Evolutionary conservation across 2,888 invertebrate species (phyloP).

Genomic region (Herminia tarsipennalis): DNA sequence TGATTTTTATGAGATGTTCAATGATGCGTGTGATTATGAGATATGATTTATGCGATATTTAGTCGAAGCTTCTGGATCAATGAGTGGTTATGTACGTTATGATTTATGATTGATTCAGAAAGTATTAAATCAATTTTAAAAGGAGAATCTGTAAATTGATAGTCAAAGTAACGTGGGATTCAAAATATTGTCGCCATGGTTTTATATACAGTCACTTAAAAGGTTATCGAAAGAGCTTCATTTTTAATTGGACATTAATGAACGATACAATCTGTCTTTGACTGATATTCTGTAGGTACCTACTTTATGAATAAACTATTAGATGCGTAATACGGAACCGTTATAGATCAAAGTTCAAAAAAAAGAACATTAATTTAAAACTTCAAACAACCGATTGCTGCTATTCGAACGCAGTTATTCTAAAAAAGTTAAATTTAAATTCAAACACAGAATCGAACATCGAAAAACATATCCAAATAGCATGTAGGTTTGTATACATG

Average conservation of each 20-base stretch:
- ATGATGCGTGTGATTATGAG: too few species aligned
- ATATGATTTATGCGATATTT: too few species aligned
- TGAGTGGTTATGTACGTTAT: too few species aligned
- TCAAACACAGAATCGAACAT: constrained; percentile 7
- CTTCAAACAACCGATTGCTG: background rate
- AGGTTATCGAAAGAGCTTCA: too few species aligned
- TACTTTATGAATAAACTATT: constrained; percentile 2
- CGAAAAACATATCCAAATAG: constrained; percentile 17
- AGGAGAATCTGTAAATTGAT: too few species aligned
- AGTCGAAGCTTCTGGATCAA: too few species aligned
- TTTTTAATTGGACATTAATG: background rate
- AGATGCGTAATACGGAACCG: constrained; percentile 2
- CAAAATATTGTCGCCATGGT: background rate
- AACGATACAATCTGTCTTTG: background rate
- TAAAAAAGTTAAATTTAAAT: constrained; percentile 1
- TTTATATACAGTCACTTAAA: too few species aligned
- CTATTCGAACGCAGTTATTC: background rate
- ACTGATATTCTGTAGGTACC: background rate
- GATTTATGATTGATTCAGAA: too few species aligned
- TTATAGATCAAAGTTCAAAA: background rate
- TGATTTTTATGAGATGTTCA: too few species aligned
- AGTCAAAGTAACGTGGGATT: too few species aligned
- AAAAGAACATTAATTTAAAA: background rate
- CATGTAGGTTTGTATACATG: constrained; percentile 39
- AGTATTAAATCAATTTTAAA: too few species aligned